A percentile compares a stretch with the other conserved stretches of the same genome.
Evolutionary conservation across 1,140 invertebrate genomes (phyloP).

Genomic region (Calliphora vicina): DNA sequence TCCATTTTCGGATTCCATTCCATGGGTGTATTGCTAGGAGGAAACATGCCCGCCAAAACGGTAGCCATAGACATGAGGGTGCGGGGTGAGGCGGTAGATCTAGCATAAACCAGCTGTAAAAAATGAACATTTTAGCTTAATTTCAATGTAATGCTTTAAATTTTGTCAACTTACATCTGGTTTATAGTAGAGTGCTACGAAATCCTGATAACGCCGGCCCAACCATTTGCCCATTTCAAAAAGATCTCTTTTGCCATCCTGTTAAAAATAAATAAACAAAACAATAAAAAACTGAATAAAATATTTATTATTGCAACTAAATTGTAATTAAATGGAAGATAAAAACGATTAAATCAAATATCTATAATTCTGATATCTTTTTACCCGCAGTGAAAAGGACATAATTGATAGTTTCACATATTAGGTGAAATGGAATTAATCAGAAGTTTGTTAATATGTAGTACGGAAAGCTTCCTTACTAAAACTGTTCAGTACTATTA

Average conservation of each 20-base stretch:
- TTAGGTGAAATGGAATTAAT: too few species aligned
- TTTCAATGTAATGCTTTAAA: conserved; percentile 54
- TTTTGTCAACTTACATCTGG: conserved; percentile 63
- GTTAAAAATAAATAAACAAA: too few species aligned
- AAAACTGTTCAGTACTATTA: too few species aligned
- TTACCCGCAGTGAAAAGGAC: too few species aligned
- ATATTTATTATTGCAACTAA: too few species aligned
- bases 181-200: conserved; percentile 68
- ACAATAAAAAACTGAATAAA: too few species aligned
- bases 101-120: conserved; percentile 66
- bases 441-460: too few species aligned
- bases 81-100: conserved; percentile 75
- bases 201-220: conserved; percentile 68
- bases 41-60: conserved; percentile 75
- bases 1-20: conserved; percentile 69
- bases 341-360: too few species aligned
- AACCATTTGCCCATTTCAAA: conserved; percentile 71
- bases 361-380: too few species aligned
- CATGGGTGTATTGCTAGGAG: conserved; percentile 68
- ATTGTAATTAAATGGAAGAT: too few species aligned
- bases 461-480: too few species aligned
- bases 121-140: conserved; percentile 16
- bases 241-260: conserved; percentile 65
- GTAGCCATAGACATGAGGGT: conserved; percentile 79
- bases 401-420: too few species aligned